Conservation (phyloP, 2,888 invertebrate genomes). For the Zygaena filipendulae region DNA sequence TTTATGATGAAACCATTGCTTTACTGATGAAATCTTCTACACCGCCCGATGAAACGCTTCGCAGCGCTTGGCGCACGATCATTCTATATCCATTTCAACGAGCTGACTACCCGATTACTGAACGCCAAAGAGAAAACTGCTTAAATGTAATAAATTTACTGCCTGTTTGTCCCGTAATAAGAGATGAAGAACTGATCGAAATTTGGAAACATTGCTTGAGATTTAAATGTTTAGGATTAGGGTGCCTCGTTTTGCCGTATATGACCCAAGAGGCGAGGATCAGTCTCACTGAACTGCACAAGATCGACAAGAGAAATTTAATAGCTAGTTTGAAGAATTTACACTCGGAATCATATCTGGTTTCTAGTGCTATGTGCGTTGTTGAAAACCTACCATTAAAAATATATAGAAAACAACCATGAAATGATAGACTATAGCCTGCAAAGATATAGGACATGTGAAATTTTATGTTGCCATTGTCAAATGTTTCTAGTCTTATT, state of each 20-base stretch:
- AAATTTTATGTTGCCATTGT: too few relatives aligned
- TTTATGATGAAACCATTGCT: conserved; percentile 50
- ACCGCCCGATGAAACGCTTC: conserved; percentile 39
- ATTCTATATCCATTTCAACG: conserved; percentile 53
- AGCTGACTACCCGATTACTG: conserved; percentile 59
- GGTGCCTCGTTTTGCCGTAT: conserved; percentile 55
- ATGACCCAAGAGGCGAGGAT: conserved; percentile 44
- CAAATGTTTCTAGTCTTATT: too few relatives aligned
- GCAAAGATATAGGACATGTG: too few relatives aligned
- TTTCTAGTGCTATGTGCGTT: conserved; percentile 56
- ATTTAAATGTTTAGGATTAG: conserved; percentile 50
- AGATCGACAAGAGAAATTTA: conserved; percentile 52
- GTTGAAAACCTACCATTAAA: conserved; percentile 44
- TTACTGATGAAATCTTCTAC: conserved; percentile 39
- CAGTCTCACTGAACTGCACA: conserved; percentile 42
- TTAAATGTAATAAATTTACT: conserved; percentile 50
- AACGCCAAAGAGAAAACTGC: conserved; percentile 50
- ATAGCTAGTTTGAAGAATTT: conserved; percentile 56
- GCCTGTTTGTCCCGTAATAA: conserved; percentile 50
- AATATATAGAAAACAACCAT: conserved; percentile 32
- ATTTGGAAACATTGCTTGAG: conserved; percentile 59
- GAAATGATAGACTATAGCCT: too few relatives aligned
- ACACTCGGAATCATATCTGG: conserved; percentile 50
- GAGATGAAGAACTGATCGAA: conserved; percentile 52
- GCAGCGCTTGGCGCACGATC: conserved; percentile 50